Base-by-base conservation (phyloP, 2,113 vertebrate genomes). In the Callocephalon fimbriatum region DNA sequence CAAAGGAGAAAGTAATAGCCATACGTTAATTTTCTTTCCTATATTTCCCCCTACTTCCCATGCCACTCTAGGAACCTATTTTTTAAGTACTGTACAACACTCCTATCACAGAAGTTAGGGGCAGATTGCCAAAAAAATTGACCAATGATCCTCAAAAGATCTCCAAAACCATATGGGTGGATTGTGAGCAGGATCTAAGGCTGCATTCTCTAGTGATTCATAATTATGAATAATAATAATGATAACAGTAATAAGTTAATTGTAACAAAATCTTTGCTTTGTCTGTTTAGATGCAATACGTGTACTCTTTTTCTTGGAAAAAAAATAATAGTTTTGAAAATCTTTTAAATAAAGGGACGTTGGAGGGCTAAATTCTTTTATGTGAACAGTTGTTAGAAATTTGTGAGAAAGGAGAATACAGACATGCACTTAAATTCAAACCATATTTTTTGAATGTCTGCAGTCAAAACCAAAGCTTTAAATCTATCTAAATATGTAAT, bases 391-490 rank as follows among this genome's bases (percentile, higher is more conserved):
- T 94, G 74, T 95, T 91, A 82, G 22, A 97, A 97, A 97, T 85
- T 83, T 97, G 81, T 88, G 50, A 85, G 85, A 97, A 92, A 96
- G 27, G 63, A 87, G 70, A 89, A 94, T 94, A 54, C 42, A 97
- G 85, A 89, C 21, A 79, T 95, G 61, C 96, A 80, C 61, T 42
- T 91, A 95, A 96, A 98, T 97, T 95, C 40, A 88, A 95, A 90
- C 73, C 95, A 96, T 84, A 74, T 91, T 95, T n/a, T 89, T 88
- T 78, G 48, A 40, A 96, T 67, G 92, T 88, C 94, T 97, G 86
- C 11, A 91, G 78, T 91, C 47, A 82, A 97, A 97, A 90, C 81
- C 44, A 94, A 97, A 95, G 75, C 21, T 95, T 93, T 97, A 96
- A 97, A 98, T 97, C 61, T 97, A 62, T 53, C 20, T 90, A 91